Conservation (phyloP, 2,113 vertebrate species). For the Terrapene triunguis region DNA sequence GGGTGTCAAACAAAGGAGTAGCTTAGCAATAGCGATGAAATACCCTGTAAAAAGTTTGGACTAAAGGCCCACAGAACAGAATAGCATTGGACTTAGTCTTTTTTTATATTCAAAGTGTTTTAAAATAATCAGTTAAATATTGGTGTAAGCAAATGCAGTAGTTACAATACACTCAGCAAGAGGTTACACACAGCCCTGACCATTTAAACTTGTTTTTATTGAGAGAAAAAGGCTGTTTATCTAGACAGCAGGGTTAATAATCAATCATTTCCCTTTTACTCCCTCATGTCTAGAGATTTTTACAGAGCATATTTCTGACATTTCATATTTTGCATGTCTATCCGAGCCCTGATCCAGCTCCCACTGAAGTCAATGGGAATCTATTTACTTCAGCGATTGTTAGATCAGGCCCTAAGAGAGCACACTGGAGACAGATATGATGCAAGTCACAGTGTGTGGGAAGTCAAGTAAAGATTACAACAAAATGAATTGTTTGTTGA, state of each 20-base stretch:
- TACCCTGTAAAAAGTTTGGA: background rate
- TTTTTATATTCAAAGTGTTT: background rate
- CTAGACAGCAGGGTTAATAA: background rate
- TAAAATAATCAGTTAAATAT: background rate
- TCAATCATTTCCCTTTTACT: background rate
- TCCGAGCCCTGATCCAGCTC: background rate
- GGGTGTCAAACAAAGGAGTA: background rate
- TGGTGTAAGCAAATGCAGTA: background rate
- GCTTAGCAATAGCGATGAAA: background rate
- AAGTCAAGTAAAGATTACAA: too few species aligned
- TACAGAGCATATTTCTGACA: background rate
- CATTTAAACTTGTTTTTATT: background rate
- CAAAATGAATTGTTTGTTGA: background rate
- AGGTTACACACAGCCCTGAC: background rate
- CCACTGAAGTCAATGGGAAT: background rate
- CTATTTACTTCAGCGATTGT: background rate
- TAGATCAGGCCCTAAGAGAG: background rate
- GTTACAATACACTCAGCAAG: background rate
- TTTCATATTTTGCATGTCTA: background rate
- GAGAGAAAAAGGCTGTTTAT: background rate
- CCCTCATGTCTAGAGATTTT: background rate
- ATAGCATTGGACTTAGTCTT: background rate
- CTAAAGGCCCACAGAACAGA: background rate
- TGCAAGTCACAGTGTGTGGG: rapidly evolving
- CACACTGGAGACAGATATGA: background rate